Evolutionary conservation across 2,888 invertebrate genomes (phyloP).

Genomic region (Agrotis exclamationis): DNA sequence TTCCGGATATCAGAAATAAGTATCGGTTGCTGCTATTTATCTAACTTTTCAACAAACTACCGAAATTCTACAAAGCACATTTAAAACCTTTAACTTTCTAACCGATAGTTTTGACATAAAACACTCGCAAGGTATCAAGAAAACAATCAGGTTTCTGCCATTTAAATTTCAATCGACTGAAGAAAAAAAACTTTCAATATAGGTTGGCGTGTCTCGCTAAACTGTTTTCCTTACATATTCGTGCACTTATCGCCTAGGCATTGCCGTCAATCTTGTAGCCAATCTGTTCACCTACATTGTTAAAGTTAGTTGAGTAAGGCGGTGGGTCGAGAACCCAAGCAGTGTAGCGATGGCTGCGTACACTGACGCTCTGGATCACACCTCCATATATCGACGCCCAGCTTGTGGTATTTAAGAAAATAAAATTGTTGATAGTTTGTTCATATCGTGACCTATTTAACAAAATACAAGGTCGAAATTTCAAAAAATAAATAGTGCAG

Average conservation of each 20-base stretch:
- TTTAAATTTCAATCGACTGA: constrained; percentile 80
- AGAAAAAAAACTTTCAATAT: constrained; percentile 72
- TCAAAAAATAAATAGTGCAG: neutral
- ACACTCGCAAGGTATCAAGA: constrained; percentile 21
- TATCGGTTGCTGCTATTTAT: neutral
- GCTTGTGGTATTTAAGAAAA: constrained; percentile 83
- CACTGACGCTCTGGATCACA: constrained; percentile 89
- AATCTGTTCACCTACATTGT: constrained; percentile 69
- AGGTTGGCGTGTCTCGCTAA: constrained; percentile 83
- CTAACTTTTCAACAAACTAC: constrained; percentile 7
- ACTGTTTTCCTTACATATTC: constrained; percentile 79
- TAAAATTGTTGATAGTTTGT: neutral
- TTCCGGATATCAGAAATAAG: neutral
- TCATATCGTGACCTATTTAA: neutral
- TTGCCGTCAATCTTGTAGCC: constrained; percentile 76
- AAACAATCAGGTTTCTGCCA: constrained; percentile 51
- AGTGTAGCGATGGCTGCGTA: constrained; percentile 76
- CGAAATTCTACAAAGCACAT: constrained; percentile 18
- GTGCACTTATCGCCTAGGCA: constrained; percentile 76
- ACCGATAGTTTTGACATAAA: constrained; percentile 27
- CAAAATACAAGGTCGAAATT: neutral
- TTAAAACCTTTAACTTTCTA: constrained; percentile 11
- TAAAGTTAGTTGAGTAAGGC: constrained; percentile 65
- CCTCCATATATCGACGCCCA: constrained; percentile 92
- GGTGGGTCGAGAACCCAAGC: constrained; percentile 42